These are phyloP conservation scores for Hydrolagus affinis DNA, from an alignment of 2,113 vertebrate species.

Conservation along the genomic window DNA sequence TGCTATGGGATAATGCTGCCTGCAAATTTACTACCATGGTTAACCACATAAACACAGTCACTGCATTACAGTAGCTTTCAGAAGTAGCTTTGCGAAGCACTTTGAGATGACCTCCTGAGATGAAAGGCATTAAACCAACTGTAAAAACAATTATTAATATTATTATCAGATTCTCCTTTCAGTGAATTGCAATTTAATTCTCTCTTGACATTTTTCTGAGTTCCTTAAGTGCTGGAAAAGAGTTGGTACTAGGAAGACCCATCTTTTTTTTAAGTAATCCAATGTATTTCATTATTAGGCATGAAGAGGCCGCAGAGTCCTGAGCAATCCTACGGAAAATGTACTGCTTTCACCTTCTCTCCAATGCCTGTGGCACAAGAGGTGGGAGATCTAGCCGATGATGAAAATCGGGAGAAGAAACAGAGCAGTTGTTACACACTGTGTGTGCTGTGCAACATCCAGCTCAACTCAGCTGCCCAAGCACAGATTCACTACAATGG, in stretches of 20 bases:
- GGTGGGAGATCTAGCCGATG: slow-evolving; percentile 45
- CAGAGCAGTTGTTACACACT: slow-evolving; percentile 52
- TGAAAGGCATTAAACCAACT: too few relatives aligned
- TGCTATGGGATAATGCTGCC: too few relatives aligned
- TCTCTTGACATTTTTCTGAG: too few relatives aligned
- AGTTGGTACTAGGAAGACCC: too few relatives aligned
- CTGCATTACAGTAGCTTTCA: neutral
- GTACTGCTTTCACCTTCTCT: slow-evolving; percentile 46
- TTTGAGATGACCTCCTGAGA: too few relatives aligned
- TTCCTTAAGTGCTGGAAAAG: too few relatives aligned
- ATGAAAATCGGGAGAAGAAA: slow-evolving; percentile 54
- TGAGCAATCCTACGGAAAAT: slow-evolving; percentile 33
- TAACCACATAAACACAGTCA: too few relatives aligned
- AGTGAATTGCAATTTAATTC: too few relatives aligned
- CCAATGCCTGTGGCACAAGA: slow-evolving; percentile 41
- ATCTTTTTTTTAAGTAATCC: too few relatives aligned
- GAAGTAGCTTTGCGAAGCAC: neutral
- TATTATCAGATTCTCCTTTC: too few relatives aligned
- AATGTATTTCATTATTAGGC: slow-evolving; percentile 33
- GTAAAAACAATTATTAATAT: too few relatives aligned
- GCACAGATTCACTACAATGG: slow-evolving; percentile 66
- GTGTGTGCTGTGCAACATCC: slow-evolving; percentile 64
- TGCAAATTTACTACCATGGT: too few relatives aligned
- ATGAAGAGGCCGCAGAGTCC: slow-evolving; percentile 43
- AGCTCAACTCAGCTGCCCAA: slow-evolving; percentile 61